Evolutionary conservation across 2,797 vertebrate genomes (phyloP), one percentile per base, ranked within the genome.

Genomic region (Pteropus rufus): DNA sequence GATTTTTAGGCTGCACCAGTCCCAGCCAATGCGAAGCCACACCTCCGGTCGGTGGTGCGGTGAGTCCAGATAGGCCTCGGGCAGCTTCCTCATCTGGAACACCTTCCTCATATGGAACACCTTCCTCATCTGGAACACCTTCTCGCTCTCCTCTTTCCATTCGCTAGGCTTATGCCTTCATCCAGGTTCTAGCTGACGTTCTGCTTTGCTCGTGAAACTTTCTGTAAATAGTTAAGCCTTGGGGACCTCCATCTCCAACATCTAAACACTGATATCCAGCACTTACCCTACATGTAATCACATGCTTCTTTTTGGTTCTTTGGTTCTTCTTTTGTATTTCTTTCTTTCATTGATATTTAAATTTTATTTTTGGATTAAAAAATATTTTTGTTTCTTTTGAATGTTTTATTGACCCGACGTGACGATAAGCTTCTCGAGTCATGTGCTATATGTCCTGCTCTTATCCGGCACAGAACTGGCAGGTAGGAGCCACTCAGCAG

Each of bases 301-400:
- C 18, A 21, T 52, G 3, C 11, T 69, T 29, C 44, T 88, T 91
- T 67, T 16, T 60, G n/a, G 49, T 29, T 14, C 46, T 12, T n/a
- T 23, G 18, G 73, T 36, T 67, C 62, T 6, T 83, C 34, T 75
- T 62, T 64, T 54, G 56, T 18, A 7, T n/a, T 58, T 26, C 31
- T 94, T 80, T 58, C 69, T 94, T 79, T 91, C 72, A 65, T 41
- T 76, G 10, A 15, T 49, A 44, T 41, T 89, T 84, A 58, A 34
- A 6, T 84, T 82, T 93, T 81, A 79, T 29, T 73, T 90, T 80
- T 16, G 26, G 19, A 65, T 85, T 64, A 24, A 39, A 23, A 52
- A 36, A 10, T 5, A 2, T 54, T 76, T 54, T 23, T 21, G 93
- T 73, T 87, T 62, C 10, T 31, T 88, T 70, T 86, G 14, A 23